Conservation (phyloP, 2,797 vertebrate species). For the Enteromius thamalakanensis region DNA sequence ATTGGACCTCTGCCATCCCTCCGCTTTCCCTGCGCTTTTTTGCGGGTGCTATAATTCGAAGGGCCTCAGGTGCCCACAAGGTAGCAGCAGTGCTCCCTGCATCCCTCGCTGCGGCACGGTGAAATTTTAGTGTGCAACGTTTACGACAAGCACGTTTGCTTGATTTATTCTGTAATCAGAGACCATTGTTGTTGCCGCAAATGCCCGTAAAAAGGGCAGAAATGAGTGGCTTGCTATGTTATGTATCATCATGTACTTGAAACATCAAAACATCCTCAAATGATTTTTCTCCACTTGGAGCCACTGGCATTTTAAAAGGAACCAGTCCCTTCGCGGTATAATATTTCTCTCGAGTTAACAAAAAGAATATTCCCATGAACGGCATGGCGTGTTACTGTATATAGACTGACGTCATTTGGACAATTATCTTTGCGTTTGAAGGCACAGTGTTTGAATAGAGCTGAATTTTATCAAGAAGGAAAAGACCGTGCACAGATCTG, state of each 20-base stretch:
- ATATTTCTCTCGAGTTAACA: conserved; percentile 19
- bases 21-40: conserved; percentile 23
- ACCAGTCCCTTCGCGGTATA: conserved; percentile 13
- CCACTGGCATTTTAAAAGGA: conserved; percentile 41
- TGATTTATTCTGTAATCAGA: conserved; percentile 56
- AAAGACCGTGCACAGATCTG: not conserved
- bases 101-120: not conserved
- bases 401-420: conserved; percentile 9
- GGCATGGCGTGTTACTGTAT: not conserved
- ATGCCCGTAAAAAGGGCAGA: conserved; percentile 33
- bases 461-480: not conserved
- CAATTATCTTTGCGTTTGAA: conserved; percentile 30
- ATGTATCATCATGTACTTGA: conserved; percentile 35
- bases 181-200: conserved; percentile 47
- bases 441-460: not conserved
- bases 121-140: conserved; percentile 1
- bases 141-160: conserved; percentile 26
- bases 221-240: conserved; percentile 41
- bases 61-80: conserved; percentile 53
- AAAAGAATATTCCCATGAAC: conserved; percentile 23
- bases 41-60: conserved; percentile 15
- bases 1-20: conserved; percentile 39
- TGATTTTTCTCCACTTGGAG: conserved; percentile 27
- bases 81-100: conserved; percentile 54
- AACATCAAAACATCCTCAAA: conserved; percentile 41